A percentile compares a stretch with the other conserved stretches of the same genome.
phyloP scores from a whole-genome alignment of 2,888 invertebrate species.

The Macrosoma leucophasiata region DNA sequence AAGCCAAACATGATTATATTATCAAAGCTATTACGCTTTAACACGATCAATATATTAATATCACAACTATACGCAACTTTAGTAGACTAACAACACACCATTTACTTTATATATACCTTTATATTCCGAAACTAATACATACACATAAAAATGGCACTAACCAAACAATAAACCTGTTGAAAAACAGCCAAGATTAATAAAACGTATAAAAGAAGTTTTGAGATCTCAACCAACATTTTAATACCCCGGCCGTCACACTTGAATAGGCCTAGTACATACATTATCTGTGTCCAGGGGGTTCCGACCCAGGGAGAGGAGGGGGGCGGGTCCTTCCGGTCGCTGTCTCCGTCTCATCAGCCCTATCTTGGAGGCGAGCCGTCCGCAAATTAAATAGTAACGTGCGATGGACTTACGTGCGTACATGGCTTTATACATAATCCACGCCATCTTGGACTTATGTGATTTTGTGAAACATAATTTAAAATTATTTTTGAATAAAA shows the following conservation, averaged over 20 bases:
- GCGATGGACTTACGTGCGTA: constrained; percentile 30
- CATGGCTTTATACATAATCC: constrained; percentile 21
- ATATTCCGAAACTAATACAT: no score
- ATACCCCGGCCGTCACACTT: constrained; percentile 36
- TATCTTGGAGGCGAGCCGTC: constrained; percentile 60
- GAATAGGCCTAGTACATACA: constrained; percentile 53
- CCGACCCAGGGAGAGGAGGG: constrained; percentile 29
- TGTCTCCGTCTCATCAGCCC: constrained; percentile 70
- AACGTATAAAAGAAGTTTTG: constrained; percentile 7
- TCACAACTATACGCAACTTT: no score
- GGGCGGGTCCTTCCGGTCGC: constrained; percentile 56
- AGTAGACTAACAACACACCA: no score
- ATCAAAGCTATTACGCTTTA: no score
- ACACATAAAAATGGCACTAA: no score
- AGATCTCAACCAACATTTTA: constrained; percentile 14
- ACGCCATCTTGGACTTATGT: constrained; percentile 16
- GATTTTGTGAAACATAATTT: no score
- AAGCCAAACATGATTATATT: no score
- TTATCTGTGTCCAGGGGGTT: constrained; percentile 37
- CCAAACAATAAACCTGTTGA: no score
- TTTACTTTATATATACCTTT: no score
- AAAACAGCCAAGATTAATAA: constrained; percentile 1
- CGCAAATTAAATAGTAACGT: constrained; percentile 69
- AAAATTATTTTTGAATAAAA: no score
- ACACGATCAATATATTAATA: no score